phyloP scores from a whole-genome alignment of 2,797 vertebrate species.

The Podarcis siculus region DNA sequence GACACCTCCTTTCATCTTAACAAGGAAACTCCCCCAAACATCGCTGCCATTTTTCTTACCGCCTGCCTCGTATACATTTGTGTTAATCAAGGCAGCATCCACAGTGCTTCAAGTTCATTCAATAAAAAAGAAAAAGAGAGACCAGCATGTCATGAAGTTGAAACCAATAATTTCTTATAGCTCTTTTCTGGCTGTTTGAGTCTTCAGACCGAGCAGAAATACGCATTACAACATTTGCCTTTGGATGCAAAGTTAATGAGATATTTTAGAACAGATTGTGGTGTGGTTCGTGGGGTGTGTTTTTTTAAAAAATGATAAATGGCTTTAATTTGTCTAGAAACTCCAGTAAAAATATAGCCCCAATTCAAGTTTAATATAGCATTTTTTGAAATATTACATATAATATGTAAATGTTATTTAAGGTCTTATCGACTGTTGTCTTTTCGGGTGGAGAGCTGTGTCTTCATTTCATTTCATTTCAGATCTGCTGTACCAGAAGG shows the following conservation, averaged over 20 bases:
- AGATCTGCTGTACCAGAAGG: slow-evolving; percentile 46
- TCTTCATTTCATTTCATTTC: slow-evolving; percentile 43
- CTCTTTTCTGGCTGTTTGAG: slow-evolving; percentile 35
- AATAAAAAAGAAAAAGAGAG: not conserved
- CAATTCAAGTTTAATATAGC: slow-evolving; percentile 49
- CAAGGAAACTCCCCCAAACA: not conserved
- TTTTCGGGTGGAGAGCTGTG: slow-evolving; percentile 19
- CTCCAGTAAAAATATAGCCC: slow-evolving; percentile 48
- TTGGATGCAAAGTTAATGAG: slow-evolving; percentile 65
- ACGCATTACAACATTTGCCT: slow-evolving; percentile 28
- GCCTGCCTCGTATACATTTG: slow-evolving; percentile 52
- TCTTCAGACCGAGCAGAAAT: slow-evolving; percentile 19
- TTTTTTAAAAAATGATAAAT: slow-evolving; percentile 48
- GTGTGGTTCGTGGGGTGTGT: not conserved
- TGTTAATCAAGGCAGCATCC: slow-evolving; percentile 68
- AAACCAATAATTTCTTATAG: slow-evolving; percentile 56
- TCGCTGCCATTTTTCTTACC: slow-evolving; percentile 1
- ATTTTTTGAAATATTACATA: slow-evolving; percentile 70
- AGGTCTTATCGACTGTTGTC: slow-evolving; percentile 43
- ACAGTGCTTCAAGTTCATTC: slow-evolving; percentile 51
- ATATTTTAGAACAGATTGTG: slow-evolving; percentile 45
- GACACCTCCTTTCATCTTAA: slow-evolving; percentile 10
- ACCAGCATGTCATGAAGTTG: slow-evolving; percentile 33
- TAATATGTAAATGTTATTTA: slow-evolving; percentile 52
- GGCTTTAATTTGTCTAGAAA: slow-evolving; percentile 70